Conservation (phyloP, 2,113 vertebrate genomes). For the Picathartes gymnocephalus region DNA sequence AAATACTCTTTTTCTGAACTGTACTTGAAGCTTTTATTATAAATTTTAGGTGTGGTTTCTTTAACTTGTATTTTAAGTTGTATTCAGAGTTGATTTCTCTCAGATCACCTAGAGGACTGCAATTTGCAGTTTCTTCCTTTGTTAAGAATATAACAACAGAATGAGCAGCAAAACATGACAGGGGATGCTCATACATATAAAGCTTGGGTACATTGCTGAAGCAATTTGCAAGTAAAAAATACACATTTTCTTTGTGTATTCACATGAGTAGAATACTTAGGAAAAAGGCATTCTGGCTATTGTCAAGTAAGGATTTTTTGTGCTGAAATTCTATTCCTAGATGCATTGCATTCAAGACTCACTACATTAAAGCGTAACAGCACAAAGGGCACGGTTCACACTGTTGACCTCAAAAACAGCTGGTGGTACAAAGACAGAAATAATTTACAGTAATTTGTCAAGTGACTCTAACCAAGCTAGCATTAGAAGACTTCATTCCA, state of each 20-base stretch:
- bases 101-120: background rate
- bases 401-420: slow-evolving; percentile 18
- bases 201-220: background rate
- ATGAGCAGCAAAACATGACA: slow-evolving; percentile 26
- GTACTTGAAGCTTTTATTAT: background rate
- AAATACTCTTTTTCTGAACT: slow-evolving; percentile 15
- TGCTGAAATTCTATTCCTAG: slow-evolving; percentile 16
- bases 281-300: slow-evolving; percentile 18
- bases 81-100: slow-evolving; percentile 9
- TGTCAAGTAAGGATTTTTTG: background rate
- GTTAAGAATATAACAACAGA: slow-evolving; percentile 27
- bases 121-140: slow-evolving; percentile 29
- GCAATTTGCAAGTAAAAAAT: slow-evolving; percentile 42
- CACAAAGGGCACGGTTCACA: background rate
- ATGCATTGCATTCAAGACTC: background rate
- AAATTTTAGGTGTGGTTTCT: slow-evolving; percentile 17
- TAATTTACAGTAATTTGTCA: background rate
- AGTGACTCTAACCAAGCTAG: background rate
- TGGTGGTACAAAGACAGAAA: background rate
- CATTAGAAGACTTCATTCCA: background rate
- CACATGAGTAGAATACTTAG: background rate
- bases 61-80: background rate
- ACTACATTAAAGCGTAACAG: background rate
- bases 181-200: slow-evolving; percentile 9
- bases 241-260: background rate